Percentiles rank a stretch among this genome's conserved stretches.
phyloP scores from a whole-genome alignment of 1,140 invertebrate species.

The Linepithema humile region DNA sequence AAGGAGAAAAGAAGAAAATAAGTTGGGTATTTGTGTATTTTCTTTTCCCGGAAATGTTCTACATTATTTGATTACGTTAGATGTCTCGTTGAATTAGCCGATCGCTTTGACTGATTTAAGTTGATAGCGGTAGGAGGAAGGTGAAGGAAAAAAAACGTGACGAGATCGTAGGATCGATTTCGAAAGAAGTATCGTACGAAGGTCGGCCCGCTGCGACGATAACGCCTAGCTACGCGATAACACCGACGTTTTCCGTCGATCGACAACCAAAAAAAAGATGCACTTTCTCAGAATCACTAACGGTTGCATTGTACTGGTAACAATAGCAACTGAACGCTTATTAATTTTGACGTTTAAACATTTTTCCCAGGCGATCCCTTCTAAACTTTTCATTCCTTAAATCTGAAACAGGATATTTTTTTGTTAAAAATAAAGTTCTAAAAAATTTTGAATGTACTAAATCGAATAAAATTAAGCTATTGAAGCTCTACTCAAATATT shows the following conservation, averaged over 20 bases:
- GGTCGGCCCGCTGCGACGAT: conserved; percentile 46
- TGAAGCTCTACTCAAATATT: neutral
- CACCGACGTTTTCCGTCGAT: conserved; percentile 2
- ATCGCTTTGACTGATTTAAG: conserved; percentile 19
- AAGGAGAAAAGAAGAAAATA: neutral
- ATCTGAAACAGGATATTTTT: neutral
- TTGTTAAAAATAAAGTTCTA: neutral
- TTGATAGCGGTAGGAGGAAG: conserved; percentile 47
- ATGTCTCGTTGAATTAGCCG: conserved; percentile 13
- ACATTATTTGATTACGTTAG: no score
- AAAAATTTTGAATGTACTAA: neutral
- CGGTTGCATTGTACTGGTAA: neutral
- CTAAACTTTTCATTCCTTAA: neutral
- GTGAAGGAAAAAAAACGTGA: conserved; percentile 60
- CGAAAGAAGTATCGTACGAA: conserved; percentile 47
- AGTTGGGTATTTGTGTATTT: neutral
- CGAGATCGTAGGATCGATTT: conserved; percentile 35
- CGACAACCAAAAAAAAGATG: conserved; percentile 35
- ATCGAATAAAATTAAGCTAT: neutral
- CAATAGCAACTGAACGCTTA: neutral
- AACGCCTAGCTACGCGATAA: conserved; percentile 52
- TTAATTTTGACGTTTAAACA: neutral
- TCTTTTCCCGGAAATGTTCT: neutral
- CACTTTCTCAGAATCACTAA: neutral
- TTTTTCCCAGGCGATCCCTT: neutral